phyloP scores from a whole-genome alignment of 2,113 vertebrate species.

The Petrocephalus microphthalmus region DNA sequence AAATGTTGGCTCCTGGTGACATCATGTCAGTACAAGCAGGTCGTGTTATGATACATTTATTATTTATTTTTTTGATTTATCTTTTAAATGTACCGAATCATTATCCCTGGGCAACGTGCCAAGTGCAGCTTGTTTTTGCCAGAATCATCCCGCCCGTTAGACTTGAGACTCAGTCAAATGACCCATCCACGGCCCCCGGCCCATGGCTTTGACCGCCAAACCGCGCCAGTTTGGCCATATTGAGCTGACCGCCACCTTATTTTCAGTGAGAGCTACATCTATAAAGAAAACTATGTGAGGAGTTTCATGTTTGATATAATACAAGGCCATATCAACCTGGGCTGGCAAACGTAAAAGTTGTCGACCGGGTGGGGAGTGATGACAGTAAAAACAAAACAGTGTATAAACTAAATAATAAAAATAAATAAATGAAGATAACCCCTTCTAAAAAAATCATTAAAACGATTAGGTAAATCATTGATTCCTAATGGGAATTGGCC shows the following conservation, averaged over 20 bases:
- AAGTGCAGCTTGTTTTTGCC: background rate
- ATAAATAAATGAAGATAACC: background rate
- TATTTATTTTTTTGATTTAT: background rate
- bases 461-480: background rate
- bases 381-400: background rate
- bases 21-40: conserved; percentile 12
- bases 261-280: background rate
- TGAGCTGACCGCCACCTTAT: background rate
- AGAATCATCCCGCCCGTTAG: background rate
- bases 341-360: background rate
- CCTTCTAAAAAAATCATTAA: background rate
- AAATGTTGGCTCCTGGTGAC: background rate
- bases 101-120: background rate
- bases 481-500: background rate
- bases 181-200: background rate
- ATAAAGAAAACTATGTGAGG: background rate
- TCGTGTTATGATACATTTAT: background rate
- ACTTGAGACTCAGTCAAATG: background rate
- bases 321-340: background rate
- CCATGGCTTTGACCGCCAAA: background rate
- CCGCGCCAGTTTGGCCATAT: background rate
- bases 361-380: background rate
- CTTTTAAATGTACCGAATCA: background rate
- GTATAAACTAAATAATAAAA: background rate
- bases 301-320: background rate